These are phyloP conservation scores for Heliconius melpomene DNA, from an alignment of 1,140 invertebrate species.

Conservation along the genomic window DNA sequence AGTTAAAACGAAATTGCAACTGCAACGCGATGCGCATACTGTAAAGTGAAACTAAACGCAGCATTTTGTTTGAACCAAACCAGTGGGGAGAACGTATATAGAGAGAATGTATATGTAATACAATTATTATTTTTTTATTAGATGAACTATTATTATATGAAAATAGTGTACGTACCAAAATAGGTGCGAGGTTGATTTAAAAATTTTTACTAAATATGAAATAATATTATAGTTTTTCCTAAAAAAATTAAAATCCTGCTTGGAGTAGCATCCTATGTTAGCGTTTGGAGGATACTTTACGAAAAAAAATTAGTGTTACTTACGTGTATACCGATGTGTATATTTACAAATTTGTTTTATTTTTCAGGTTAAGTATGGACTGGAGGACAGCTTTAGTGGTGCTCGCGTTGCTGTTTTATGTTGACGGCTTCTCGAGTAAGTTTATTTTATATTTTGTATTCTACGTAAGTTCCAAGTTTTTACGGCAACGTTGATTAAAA, in stretches of 20 bases:
- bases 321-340: neutral
- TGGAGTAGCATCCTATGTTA: neutral
- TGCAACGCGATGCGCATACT: neutral
- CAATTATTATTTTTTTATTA: no score
- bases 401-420: slow-evolving; percentile 52
- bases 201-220: neutral
- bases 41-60: neutral
- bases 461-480: neutral
- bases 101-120: no score
- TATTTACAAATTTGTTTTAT: slow-evolving; percentile 20
- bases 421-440: slow-evolving; percentile 72
- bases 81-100: neutral
- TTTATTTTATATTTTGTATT: slow-evolving; percentile 24
- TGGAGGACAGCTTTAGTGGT: slow-evolving; percentile 58
- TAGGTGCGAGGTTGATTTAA: neutral
- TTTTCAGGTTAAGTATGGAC: slow-evolving; percentile 67
- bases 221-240: neutral
- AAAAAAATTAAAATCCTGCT: neutral
- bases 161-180: neutral
- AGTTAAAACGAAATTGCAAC: neutral
- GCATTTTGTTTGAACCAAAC: neutral
- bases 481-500: slow-evolving; percentile 5
- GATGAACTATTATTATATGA: no score
- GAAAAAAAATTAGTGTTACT: neutral
- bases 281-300: neutral